Conservation (phyloP, 2,888 invertebrate species). For the Sphinx pinastri region DNA sequence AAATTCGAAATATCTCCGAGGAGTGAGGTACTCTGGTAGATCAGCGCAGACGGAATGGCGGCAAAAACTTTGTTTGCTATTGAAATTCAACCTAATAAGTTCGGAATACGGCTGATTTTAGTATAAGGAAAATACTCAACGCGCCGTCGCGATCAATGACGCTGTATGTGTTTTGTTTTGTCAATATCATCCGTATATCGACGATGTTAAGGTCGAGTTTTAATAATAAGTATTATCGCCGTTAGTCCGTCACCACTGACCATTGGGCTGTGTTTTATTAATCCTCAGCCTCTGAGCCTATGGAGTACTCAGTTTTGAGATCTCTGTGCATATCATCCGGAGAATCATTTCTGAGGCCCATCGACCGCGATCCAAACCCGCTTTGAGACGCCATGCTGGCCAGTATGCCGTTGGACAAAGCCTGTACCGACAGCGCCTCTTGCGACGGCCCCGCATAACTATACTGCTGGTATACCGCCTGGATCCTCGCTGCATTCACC, state of each 20-base stretch:
- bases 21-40: constrained; percentile 31
- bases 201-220: neutral
- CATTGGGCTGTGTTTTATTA: constrained; percentile 48
- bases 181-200: neutral
- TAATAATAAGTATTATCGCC: neutral
- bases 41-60: neutral
- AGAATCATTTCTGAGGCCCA: constrained; percentile 64
- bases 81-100: neutral
- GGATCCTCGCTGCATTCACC: constrained; percentile 76
- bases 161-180: neutral
- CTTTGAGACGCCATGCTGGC: constrained; percentile 75
- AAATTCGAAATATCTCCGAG: constrained; percentile 44
- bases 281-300: constrained; percentile 74
- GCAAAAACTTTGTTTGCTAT: neutral
- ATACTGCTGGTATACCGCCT: constrained; percentile 79
- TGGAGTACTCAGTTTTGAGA: constrained; percentile 68
- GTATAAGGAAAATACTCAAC: neutral
- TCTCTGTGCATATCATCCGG: constrained; percentile 72
- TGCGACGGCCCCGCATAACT: constrained; percentile 79
- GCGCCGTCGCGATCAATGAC: neutral
- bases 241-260: neutral
- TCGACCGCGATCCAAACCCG: constrained; percentile 61
- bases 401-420: constrained; percentile 75
- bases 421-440: constrained; percentile 75
- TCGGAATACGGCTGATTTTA: neutral